Percentiles rank a stretch among this genome's conserved stretches.
phyloP scores from a whole-genome alignment of 2,113 vertebrate species.

The Rhinopomastus cyanomelas region DNA sequence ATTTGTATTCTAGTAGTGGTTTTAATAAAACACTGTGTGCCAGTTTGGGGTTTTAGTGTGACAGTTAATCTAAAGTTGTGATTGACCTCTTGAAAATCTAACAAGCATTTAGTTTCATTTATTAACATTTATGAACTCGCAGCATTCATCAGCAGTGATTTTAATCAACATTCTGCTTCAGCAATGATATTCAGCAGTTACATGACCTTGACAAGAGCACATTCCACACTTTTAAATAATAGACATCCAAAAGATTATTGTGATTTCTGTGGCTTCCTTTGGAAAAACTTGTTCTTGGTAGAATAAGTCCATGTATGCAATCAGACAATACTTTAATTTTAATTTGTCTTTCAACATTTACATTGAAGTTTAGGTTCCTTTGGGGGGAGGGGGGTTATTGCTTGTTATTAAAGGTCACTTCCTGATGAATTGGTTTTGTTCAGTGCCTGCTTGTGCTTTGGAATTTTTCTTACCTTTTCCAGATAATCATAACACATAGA shows the following conservation, averaged over 20 bases:
- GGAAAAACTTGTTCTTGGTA: conserved; percentile 31
- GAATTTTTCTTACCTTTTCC: not conserved
- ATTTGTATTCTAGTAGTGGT: not conserved
- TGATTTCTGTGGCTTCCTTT: conserved; percentile 25
- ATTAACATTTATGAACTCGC: conserved; percentile 42
- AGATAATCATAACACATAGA: not conserved
- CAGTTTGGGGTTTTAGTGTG: conserved; percentile 2
- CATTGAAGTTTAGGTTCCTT: not conserved
- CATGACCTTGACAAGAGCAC: conserved; percentile 27
- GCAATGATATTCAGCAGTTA: not conserved
- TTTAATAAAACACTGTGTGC: not conserved
- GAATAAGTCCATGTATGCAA: not conserved
- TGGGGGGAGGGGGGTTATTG: not conserved
- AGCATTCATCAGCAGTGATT: conserved; percentile 36
- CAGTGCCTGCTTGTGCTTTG: not conserved
- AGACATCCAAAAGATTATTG: conserved; percentile 35
- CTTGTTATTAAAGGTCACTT: conserved; percentile 37
- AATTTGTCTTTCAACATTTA: conserved; percentile 22
- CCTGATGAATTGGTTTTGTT: not conserved
- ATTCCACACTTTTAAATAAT: conserved; percentile 8
- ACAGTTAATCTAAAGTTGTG: conserved; percentile 59
- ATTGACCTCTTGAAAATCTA: conserved; percentile 54
- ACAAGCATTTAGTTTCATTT: conserved; percentile 41
- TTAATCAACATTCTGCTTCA: conserved; percentile 54
- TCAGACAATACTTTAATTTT: conserved; percentile 23